Evolutionary conservation across 92 coral and sea anemone species (phyloP).

Genomic region (Porites evermanni): DNA sequence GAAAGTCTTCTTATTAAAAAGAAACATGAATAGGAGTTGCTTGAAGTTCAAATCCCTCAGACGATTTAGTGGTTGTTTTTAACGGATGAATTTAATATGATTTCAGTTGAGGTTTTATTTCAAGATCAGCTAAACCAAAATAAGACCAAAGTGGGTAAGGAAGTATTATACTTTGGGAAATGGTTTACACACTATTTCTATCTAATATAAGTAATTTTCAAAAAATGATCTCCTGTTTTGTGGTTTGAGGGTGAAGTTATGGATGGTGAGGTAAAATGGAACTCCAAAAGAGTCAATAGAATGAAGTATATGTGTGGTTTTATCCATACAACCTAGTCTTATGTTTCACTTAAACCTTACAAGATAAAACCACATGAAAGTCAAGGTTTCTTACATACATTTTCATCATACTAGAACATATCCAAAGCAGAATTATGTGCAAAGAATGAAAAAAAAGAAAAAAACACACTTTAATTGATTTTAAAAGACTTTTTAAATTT

Average conservation of each 20-base stretch:
- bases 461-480: conserved; percentile 20
- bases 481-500: conserved; percentile 27
- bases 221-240: conserved; percentile 59
- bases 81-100: conserved; percentile 19
- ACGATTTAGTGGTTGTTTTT: conserved; percentile 12
- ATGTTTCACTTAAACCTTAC: conserved; percentile 69
- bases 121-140: conserved; percentile 10
- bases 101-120: conserved; percentile 41
- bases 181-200: conserved; percentile 7
- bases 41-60: conserved; percentile 17
- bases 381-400: background rate
- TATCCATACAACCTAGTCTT: conserved; percentile 58
- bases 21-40: conserved; percentile 3
- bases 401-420: background rate
- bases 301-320: conserved; percentile 72
- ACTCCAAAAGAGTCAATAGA: conserved; percentile 64
- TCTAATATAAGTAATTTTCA: conserved; percentile 13
- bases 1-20: background rate
- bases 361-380: conserved; percentile 54
- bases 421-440: background rate
- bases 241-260: conserved; percentile 83
- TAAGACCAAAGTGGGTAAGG: conserved; percentile 8
- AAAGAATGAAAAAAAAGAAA: background rate
- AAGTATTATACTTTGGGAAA: background rate
- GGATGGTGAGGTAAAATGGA: conserved; percentile 57